phyloP scores from a whole-genome alignment of 2,797 vertebrate genomes.

The Tolypeutes matacus region DNA sequence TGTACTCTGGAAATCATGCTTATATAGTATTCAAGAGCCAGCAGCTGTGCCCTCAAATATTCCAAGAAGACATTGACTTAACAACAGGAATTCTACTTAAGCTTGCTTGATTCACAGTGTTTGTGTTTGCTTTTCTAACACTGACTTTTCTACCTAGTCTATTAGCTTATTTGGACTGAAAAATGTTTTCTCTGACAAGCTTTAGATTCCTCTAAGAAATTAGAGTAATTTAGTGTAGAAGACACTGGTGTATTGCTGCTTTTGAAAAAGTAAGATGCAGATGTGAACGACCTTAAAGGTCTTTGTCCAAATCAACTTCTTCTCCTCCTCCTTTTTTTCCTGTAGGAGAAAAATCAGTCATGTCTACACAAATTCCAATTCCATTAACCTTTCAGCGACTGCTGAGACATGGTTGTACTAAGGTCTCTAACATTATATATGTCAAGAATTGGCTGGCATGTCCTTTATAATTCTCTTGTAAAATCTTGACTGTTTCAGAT shows the following conservation, averaged over 20 bases:
- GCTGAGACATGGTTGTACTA: constrained; percentile 61
- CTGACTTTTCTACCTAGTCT: constrained; percentile 27
- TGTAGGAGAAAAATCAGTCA: constrained; percentile 76
- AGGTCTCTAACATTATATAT: constrained; percentile 71
- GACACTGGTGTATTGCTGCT: constrained; percentile 44
- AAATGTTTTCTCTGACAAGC: constrained; percentile 67
- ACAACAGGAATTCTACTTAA: background rate
- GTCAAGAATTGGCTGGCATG: constrained; percentile 74
- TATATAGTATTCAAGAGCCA: background rate
- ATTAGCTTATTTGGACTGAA: constrained; percentile 46
- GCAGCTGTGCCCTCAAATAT: background rate
- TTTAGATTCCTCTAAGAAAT: constrained; percentile 66
- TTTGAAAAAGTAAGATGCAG: constrained; percentile 73
- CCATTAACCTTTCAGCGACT: constrained; percentile 82
- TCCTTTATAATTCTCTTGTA: constrained; percentile 69
- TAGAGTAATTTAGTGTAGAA: constrained; percentile 64
- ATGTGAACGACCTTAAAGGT: constrained; percentile 73
- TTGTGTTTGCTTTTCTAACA: constrained; percentile 42
- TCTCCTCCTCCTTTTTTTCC: background rate
- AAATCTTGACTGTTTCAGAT: constrained; percentile 69
- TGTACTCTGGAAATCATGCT: background rate
- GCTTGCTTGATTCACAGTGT: background rate
- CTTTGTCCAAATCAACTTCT: constrained; percentile 72
- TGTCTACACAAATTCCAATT: constrained; percentile 80
- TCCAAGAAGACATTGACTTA: background rate